Conservation (phyloP, 2,888 invertebrate genomes). For the Erebia palarica region DNA sequence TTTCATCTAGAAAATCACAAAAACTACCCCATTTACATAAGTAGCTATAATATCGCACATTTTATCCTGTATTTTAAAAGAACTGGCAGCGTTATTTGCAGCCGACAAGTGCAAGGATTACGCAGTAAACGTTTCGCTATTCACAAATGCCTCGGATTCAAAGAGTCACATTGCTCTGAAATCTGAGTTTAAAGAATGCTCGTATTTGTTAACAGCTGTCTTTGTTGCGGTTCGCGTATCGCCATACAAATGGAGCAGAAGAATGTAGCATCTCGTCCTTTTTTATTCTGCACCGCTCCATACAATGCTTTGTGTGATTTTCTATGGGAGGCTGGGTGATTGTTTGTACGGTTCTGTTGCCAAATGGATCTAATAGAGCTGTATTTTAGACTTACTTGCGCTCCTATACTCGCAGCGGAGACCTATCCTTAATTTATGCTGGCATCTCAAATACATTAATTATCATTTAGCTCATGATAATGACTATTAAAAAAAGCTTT, state of each 20-base stretch:
- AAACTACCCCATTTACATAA: not conserved
- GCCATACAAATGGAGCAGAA: constrained; percentile 32
- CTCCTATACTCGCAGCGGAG: too few relatives aligned
- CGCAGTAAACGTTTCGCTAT: constrained; percentile 21
- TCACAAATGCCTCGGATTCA: constrained; percentile 18
- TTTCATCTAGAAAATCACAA: not conserved
- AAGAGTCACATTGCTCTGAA: constrained; percentile 11
- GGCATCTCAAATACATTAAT: too few relatives aligned
- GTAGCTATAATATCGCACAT: not conserved
- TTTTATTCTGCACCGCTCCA: constrained; percentile 27
- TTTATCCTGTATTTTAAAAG: not conserved
- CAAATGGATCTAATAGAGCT: too few relatives aligned
- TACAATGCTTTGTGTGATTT: constrained; percentile 32
- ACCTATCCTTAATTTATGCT: too few relatives aligned
- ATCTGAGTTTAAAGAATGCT: constrained; percentile 24
- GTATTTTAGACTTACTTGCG: not conserved
- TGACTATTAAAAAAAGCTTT: too few relatives aligned
- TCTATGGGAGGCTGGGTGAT: constrained; percentile 11
- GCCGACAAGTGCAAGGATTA: constrained; percentile 2
- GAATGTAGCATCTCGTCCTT: constrained; percentile 30
- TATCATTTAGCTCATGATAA: too few relatives aligned
- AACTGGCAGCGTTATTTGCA: constrained; percentile 6
- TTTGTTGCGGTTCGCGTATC: constrained; percentile 27
- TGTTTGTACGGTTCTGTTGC: constrained; percentile 3
- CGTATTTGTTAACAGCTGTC: constrained; percentile 34